Percentiles rank a stretch among this genome's conserved stretches.
Conservation (phyloP, 2,797 vertebrate genomes). For the Sebastes cheni region DNA sequence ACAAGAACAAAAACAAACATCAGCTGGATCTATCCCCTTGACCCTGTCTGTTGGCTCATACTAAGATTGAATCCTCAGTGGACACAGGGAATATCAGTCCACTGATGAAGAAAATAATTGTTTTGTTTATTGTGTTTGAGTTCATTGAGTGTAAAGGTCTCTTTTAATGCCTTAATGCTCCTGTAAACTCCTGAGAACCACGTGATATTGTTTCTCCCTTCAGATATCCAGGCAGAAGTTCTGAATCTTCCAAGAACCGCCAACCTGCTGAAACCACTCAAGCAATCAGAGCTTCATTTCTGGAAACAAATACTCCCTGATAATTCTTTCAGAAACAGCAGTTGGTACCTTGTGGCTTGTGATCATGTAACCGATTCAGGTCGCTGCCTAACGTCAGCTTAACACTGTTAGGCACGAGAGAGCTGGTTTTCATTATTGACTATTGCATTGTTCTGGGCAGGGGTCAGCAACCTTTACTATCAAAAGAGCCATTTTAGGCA, state of each 20-base stretch:
- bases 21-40: background rate
- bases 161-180: background rate
- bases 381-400: background rate
- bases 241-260: slow-evolving; percentile 21
- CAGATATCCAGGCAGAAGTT: slow-evolving; percentile 13
- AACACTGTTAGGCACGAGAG: background rate
- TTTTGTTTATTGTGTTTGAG: background rate
- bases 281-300: slow-evolving; percentile 7
- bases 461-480: no score
- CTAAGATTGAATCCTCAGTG: background rate
- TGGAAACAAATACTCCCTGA: slow-evolving; percentile 27
- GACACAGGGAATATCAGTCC: background rate
- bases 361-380: slow-evolving; percentile 4
- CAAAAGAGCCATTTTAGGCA: no score
- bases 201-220: background rate
- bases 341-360: background rate
- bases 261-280: slow-evolving; percentile 22
- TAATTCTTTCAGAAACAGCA: background rate
- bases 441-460: background rate
- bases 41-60: background rate
- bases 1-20: background rate
- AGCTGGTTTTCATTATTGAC: slow-evolving; percentile 6
- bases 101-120: background rate
- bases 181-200: background rate
- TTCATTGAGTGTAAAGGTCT: slow-evolving; percentile 1